Evolutionary conservation across 1,140 invertebrate genomes (phyloP), one percentile per base, ranked within the genome.

Genomic region (honey bee (Apis mellifera)): DNA sequence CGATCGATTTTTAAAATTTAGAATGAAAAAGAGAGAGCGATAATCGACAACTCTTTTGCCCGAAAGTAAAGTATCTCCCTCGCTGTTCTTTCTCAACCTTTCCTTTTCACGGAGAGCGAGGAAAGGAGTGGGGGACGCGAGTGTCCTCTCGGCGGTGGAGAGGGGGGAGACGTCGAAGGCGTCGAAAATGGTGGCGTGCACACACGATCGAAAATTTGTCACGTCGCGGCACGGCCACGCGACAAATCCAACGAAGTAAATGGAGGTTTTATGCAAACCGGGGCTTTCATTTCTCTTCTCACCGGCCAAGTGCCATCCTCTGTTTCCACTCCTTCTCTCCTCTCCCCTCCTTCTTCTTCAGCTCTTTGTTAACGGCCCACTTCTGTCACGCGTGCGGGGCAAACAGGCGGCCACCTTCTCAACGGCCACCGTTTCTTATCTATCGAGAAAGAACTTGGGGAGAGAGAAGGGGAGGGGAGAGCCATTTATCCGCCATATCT

Each of bases 301-400:
- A 42, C 32, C 32, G 59, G 59, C 21, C 59, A 52, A 64, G 48
- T 54, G 59, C 59, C 78, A 64, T 74, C 72, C 72, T 26, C 60
- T 23, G 60, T 75, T 76, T 42, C 32, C 32, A 42, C 5, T 42
- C 32, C 32, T 42, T 42, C 32, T 7, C 32, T 5, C 4, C 0
- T 7, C 32, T 5, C 32, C 32, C 32, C 32, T 5, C 32, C 2
- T 3, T 32, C 32, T 32, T 81, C 79, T 72, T 65, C 60, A 26
- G 64, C 64, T 59, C 79, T 82, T 82, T 82, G 79, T 82, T 82
- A 76, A 64, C 79, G 73, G 64, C 79, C 79, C 79, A 82, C 68
- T 83, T 83, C 81, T 83, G 75, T 78, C 75, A 69, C 68, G 50
- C 59, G 50, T 78, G 50, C 15, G 42, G 12, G 32, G 26, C 9